A percentile compares a stretch with the other conserved stretches of the same genome.
Evolutionary conservation across 2,888 invertebrate genomes (phyloP).

Genomic region (Athripsodes cinereus): DNA sequence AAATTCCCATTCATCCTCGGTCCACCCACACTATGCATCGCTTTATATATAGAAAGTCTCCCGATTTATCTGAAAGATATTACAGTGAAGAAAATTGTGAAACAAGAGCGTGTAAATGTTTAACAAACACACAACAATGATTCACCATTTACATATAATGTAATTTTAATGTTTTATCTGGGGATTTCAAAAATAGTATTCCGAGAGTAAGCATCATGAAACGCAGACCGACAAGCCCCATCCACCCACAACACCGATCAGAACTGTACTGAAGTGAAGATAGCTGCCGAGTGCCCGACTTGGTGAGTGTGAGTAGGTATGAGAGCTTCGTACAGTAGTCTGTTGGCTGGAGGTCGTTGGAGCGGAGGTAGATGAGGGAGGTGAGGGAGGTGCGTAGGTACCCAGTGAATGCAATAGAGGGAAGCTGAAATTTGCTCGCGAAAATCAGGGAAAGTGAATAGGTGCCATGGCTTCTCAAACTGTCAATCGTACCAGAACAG

Average conservation of each 20-base stretch:
- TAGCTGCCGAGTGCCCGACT: no score
- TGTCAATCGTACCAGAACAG: background rate
- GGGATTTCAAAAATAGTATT: background rate
- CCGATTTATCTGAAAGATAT: background rate
- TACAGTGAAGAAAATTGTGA: background rate
- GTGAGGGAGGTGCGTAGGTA: background rate
- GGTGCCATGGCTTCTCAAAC: background rate
- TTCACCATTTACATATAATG: background rate
- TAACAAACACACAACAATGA: background rate
- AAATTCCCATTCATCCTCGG: background rate
- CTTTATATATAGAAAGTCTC: background rate
- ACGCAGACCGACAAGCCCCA: background rate
- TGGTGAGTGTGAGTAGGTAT: no score
- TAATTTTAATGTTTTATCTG: background rate
- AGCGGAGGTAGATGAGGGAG: background rate
- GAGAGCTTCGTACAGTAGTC: no score
- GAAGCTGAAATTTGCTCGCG: background rate
- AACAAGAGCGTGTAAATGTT: background rate
- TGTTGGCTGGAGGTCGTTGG: background rate
- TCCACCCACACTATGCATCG: background rate
- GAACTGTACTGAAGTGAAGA: background rate
- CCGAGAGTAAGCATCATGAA: background rate
- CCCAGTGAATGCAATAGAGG: background rate
- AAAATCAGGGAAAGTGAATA: constrained; percentile 2
- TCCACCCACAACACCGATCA: background rate